Conservation (phyloP, 2,797 vertebrate genomes). For the Microcaecilia unicolor region DNA sequence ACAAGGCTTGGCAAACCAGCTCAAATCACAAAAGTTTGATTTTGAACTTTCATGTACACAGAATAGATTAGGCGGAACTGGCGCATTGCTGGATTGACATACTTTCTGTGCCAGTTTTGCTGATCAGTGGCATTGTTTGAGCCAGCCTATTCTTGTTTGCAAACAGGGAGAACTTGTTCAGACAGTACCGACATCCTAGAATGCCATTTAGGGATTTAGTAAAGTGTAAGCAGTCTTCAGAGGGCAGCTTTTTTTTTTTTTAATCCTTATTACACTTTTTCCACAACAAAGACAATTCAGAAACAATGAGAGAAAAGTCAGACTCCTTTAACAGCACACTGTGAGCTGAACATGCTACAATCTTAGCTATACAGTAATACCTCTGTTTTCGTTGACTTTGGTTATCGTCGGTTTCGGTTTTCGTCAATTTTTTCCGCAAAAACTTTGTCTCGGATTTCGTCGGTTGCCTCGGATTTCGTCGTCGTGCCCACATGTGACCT, state of each 20-base stretch:
- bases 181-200: conserved; percentile 32
- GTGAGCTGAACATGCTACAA: no score
- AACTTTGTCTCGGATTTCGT: no score
- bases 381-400: no score
- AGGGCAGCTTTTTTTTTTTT: conserved; percentile 39
- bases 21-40: conserved; percentile 40
- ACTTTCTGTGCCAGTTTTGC: conserved; percentile 27
- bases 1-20: conserved; percentile 10
- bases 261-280: conserved; percentile 36
- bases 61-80: conserved; percentile 29
- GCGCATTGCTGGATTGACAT: conserved; percentile 20
- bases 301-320: conserved; percentile 27
- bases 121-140: conserved; percentile 38
- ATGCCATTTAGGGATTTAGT: conserved; percentile 39
- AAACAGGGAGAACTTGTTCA: conserved; percentile 48
- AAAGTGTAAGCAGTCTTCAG: conserved; percentile 34
- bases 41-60: conserved; percentile 33
- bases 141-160: conserved; percentile 38
- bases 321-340: no score
- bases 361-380: no score
- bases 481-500: no score
- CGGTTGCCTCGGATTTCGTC: no score
- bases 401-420: no score
- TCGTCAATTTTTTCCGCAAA: no score
- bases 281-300: conserved; percentile 28